These are phyloP conservation scores for Lytechinus variegatus DNA, from an alignment of 35 echinoderm and acorn worm genomes.

Conservation along the genomic window DNA sequence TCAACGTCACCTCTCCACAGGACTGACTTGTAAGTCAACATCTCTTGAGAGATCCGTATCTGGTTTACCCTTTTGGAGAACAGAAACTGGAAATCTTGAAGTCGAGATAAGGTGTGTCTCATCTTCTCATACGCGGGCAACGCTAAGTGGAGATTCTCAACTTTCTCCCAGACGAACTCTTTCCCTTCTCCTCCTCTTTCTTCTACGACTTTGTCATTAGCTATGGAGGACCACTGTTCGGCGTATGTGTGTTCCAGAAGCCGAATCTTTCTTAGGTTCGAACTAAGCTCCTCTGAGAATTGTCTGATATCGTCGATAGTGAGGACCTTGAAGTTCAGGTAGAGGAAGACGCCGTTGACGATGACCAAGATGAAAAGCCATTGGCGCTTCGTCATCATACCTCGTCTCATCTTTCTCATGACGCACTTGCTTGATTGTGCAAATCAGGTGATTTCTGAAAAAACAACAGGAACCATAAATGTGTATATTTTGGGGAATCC, in stretches of 20 bases:
- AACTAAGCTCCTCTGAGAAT: conserved; percentile 23
- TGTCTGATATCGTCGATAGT: not conserved
- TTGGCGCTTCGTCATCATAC: not conserved
- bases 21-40: conserved; percentile 76
- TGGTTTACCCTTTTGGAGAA: conserved; percentile 40
- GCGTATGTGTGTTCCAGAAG: not conserved
- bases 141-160: conserved; percentile 40
- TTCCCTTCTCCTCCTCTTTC: not conserved
- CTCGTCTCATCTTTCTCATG: not conserved
- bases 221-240: not conserved
- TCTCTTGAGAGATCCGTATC: conserved; percentile 61
- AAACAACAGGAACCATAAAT: not conserved
- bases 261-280: conserved; percentile 15
- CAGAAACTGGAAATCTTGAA: conserved; percentile 62
- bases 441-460: not conserved
- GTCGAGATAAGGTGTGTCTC: conserved; percentile 59
- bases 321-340: conserved; percentile 52
- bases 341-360: conserved; percentile 59
- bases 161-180: conserved; percentile 33
- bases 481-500: too few species aligned
- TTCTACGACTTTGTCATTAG: not conserved
- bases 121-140: conserved; percentile 79
- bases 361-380: conserved; percentile 33
- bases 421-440: not conserved
- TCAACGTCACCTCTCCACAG: conserved; percentile 59